These are phyloP conservation scores for Allophyes oxyacanthae DNA, from an alignment of 2,888 invertebrate genomes.

Conservation along the genomic window DNA sequence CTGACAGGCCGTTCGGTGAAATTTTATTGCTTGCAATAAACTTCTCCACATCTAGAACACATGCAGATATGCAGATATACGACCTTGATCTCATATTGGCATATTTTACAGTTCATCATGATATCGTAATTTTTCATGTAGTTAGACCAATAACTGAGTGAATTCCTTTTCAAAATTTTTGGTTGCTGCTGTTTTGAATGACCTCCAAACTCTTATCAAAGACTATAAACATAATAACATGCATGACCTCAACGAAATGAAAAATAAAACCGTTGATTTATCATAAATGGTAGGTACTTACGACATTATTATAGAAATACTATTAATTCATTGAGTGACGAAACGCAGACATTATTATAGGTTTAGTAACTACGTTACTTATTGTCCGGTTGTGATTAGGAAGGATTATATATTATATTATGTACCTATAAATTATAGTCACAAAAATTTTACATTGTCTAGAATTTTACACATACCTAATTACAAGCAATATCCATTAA, in stretches of 20 bases:
- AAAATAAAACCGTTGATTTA: slow-evolving; percentile 15
- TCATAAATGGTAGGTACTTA: no score
- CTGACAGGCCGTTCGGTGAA: slow-evolving; percentile 14
- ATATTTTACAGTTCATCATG: slow-evolving; percentile 33
- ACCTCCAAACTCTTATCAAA: slow-evolving; percentile 11
- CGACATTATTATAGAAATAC: slow-evolving; percentile 7
- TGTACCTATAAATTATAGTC: no score
- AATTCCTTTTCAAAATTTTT: slow-evolving; percentile 8
- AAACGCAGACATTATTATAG: no score
- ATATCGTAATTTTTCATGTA: slow-evolving; percentile 4
- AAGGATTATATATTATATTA: no score
- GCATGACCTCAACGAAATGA: slow-evolving; percentile 6
- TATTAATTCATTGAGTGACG: no score
- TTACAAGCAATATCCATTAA: background rate
- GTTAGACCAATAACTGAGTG: background rate
- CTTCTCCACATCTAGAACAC: slow-evolving; percentile 51
- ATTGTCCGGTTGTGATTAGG: no score
- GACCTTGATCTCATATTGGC: slow-evolving; percentile 40
- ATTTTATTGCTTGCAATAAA: slow-evolving; percentile 44
- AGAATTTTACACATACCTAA: slow-evolving; percentile 13
- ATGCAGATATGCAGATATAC: slow-evolving; percentile 13
- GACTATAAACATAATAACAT: slow-evolving; percentile 1
- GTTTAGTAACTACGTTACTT: no score
- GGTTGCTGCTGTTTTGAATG: background rate
- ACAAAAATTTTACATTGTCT: slow-evolving; percentile 21